Base-by-base conservation (phyloP, 1,140 invertebrate species). In the Riptortus pedestris region DNA sequence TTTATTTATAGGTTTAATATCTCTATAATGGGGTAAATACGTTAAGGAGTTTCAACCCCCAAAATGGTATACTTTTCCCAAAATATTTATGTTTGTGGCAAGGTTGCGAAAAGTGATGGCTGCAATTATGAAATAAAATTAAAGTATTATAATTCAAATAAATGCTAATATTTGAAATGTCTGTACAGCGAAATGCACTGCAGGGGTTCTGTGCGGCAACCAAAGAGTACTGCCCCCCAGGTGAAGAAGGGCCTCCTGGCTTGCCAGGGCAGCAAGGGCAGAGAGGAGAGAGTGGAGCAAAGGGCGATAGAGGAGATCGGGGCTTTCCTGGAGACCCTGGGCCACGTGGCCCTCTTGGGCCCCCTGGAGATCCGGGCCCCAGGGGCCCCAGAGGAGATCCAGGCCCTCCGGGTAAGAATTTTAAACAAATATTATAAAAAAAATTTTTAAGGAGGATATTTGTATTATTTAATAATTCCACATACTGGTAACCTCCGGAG, bases 141-240 rank as follows among this genome's bases (percentile, higher is more conserved):
- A n/a, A n/a, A n/a, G n/a, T n/a, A n/a, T n/a, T n/a, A n/a, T n/a
- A n/a, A n/a, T n/a, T n/a, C n/a, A n/a, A n/a, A n/a, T n/a, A n/a
- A n/a, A n/a, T n/a, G n/a, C n/a, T n/a, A n/a, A n/a, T n/a, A n/a
- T n/a, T n/a, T n/a, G n/a, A n/a, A n/a, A n/a, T n/a, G n/a, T n/a
- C 4, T 27, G 20, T 57, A 57, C 72, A 88, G 85, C 78, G 85
- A 65, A 78, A 82, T 61, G 83, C 84, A 1, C 84, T 90, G 55
- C 81, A 88, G 74, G 84, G 83, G 4, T 87, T 87, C 70, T 90
- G 87, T 69, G 79, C 79, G 63, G 82, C 84, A 12, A 85, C 86
- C 0, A 83, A 85, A 69, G 84, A 90, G 38, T 89, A 89, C 71
- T 93, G 91, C 72, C 84, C 87, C n/a, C 83, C 85, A 0, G 81